Base-by-base conservation (phyloP, 2,888 invertebrate genomes). In the Embidobia sp. region DNA sequence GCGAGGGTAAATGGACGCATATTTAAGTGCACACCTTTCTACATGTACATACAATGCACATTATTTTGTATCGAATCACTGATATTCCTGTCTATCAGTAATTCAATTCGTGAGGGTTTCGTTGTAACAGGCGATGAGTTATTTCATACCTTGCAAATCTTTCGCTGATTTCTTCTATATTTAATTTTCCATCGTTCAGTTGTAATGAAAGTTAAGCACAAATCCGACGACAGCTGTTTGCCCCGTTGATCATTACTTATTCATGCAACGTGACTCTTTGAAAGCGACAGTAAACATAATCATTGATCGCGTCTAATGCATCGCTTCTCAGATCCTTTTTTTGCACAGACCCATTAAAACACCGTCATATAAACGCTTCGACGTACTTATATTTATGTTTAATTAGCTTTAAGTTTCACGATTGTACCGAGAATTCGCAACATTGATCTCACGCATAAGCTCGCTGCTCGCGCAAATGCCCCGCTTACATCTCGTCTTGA, bases 311-410 rank as follows among this genome's bases (percentile, higher is more conserved):
- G n/a, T n/a, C n/a, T n/a, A n/a, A n/a, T n/a, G n/a, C n/a, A n/a
- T n/a, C n/a, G n/a, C n/a, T n/a, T n/a, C n/a, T n/a, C n/a, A n/a
- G n/a, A n/a, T n/a, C n/a, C n/a, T n/a, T n/a, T n/a, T n/a, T n/a
- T n/a, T n/a, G n/a, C n/a, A n/a, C n/a, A n/a, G n/a, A 22, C 6
- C 22, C 6, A 57, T 40, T 59, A 53, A 27, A 69, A 37, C 55
- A 48, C n/a, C 46, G 22, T 61, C 57, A 51, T 51, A 78, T 73
- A 51, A 81, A 82, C 79, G 69, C 77, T 79, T 79, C 69, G 79
- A 33, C 79, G 84, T 85, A 85, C 83, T 85, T 84, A 85, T 79
- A 69, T 75, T 80, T 82, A 80, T 74, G 61, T 80, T 83, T 80
- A 80, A 82, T 80, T 84, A 83, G 81, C 80, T 63, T 80, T 84